phyloP scores from a whole-genome alignment of 2,113 vertebrate genomes.

The Forbesichthys papilliferus region DNA sequence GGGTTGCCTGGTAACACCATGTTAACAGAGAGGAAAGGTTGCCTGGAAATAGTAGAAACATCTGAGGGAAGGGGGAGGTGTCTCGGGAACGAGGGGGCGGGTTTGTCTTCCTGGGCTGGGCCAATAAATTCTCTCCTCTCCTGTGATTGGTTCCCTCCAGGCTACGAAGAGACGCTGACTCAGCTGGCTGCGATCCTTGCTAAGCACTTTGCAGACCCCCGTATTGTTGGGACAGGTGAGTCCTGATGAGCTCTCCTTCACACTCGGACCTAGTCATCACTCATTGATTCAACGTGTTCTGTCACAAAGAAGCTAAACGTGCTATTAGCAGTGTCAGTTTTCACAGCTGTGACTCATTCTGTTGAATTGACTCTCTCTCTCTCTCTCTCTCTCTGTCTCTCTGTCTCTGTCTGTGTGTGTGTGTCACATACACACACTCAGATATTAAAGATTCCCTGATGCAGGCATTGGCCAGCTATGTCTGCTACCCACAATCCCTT shows the following conservation, averaged over 20 bases:
- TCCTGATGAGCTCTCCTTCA: too few relatives aligned
- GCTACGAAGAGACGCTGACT: slow-evolving; percentile 91
- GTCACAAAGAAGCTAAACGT: too few relatives aligned
- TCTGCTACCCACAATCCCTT: slow-evolving; percentile 97
- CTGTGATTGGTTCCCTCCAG: slow-evolving; percentile 61
- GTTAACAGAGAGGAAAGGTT: too few relatives aligned
- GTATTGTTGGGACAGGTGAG: slow-evolving; percentile 94
- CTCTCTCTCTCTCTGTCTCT: background rate
- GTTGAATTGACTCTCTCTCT: background rate
- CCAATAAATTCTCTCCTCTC: background rate
- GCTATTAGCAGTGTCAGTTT: too few relatives aligned
- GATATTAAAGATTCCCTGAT: slow-evolving; percentile 98
- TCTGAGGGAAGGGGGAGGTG: too few relatives aligned
- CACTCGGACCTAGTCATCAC: too few relatives aligned
- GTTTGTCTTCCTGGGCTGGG: background rate
- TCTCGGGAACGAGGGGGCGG: too few relatives aligned
- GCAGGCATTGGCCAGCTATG: slow-evolving; percentile 97
- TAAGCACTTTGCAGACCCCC: slow-evolving; percentile 93
- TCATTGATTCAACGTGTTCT: too few relatives aligned
- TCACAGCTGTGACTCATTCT: background rate
- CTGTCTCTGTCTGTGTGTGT: too few relatives aligned
- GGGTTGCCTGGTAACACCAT: too few relatives aligned
- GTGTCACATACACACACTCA: slow-evolving; percentile 45
- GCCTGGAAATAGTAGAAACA: too few relatives aligned
- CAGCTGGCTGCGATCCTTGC: slow-evolving; percentile 92